phyloP scores from a whole-genome alignment of 2,113 vertebrate genomes.

The Chlorodrepanis virens region DNA sequence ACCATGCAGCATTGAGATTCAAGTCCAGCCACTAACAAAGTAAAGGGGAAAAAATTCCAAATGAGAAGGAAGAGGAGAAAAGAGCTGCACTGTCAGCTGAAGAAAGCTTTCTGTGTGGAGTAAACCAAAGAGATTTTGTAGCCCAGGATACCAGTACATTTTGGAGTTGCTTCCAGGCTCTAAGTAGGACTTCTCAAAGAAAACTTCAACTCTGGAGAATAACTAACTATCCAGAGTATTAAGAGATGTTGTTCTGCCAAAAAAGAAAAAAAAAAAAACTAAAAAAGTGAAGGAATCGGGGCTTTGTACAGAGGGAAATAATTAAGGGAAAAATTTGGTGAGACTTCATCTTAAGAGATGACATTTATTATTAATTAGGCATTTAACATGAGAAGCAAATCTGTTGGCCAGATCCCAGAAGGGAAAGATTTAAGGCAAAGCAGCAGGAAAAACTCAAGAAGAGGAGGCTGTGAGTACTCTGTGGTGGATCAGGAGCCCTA shows the following conservation, averaged over 20 bases:
- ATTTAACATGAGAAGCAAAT: not conserved
- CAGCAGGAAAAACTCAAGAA: not conserved
- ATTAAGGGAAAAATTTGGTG: not conserved
- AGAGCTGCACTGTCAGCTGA: constrained; percentile 40
- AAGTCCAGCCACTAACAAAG: constrained; percentile 32
- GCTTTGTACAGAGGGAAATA: not conserved
- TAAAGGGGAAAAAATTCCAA: constrained; percentile 17
- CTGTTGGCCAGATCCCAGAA: not conserved
- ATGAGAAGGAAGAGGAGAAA: constrained; percentile 53
- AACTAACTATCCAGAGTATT: not conserved
- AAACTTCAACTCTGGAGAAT: not conserved
- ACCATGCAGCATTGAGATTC: constrained; percentile 47
- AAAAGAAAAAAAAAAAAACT: not conserved
- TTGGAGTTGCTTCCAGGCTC: constrained; percentile 5
- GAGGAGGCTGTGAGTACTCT: not conserved
- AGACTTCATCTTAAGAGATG: not conserved
- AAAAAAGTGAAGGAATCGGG: not conserved
- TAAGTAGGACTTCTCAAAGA: constrained; percentile 8
- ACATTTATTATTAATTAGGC: not conserved
- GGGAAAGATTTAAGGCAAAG: not conserved
- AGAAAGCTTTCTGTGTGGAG: constrained; percentile 54
- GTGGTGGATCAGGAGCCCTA: not conserved
- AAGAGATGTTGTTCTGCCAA: not conserved
- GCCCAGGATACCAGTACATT: constrained; percentile 10
- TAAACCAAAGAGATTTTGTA: constrained; percentile 41